Evolutionary conservation across 2,888 invertebrate species (phyloP).

Genomic region (Ecliptopera silaceata): DNA sequence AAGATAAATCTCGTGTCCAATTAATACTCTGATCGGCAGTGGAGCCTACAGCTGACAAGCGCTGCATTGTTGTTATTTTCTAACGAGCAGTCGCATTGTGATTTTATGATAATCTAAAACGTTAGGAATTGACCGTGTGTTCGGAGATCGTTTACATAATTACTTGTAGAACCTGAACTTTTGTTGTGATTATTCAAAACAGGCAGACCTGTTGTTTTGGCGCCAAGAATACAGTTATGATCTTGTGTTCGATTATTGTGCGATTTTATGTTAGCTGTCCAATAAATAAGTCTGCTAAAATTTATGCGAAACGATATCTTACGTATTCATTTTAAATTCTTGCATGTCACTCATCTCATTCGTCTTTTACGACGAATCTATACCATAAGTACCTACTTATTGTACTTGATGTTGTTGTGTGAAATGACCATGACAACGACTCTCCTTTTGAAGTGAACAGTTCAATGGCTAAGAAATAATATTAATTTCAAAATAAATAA

Average conservation of each 20-base stretch:
- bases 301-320: too few relatives aligned
- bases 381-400: too few relatives aligned
- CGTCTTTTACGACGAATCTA: too few relatives aligned
- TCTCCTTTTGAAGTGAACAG: too few relatives aligned
- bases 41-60: slow-evolving; percentile 37
- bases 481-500: too few relatives aligned
- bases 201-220: slow-evolving; percentile 12
- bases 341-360: too few relatives aligned
- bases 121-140: slow-evolving; percentile 20
- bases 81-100: slow-evolving; percentile 45
- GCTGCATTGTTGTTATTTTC: slow-evolving; percentile 58
- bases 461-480: too few relatives aligned
- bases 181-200: slow-evolving; percentile 10
- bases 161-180: slow-evolving; percentile 14
- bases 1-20: slow-evolving; percentile 54
- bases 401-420: too few relatives aligned
- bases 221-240: slow-evolving; percentile 13
- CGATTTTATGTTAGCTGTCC: background rate
- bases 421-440: too few relatives aligned
- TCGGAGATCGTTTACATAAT: slow-evolving; percentile 21
- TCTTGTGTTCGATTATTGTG: background rate
- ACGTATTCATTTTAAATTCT: too few relatives aligned
- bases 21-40: slow-evolving; percentile 49
- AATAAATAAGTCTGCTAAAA: slow-evolving; percentile 26
- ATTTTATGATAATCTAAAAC: slow-evolving; percentile 39